Evolutionary conservation across 2,113 vertebrate species (phyloP).

Genomic region (Colinus virginianus): DNA sequence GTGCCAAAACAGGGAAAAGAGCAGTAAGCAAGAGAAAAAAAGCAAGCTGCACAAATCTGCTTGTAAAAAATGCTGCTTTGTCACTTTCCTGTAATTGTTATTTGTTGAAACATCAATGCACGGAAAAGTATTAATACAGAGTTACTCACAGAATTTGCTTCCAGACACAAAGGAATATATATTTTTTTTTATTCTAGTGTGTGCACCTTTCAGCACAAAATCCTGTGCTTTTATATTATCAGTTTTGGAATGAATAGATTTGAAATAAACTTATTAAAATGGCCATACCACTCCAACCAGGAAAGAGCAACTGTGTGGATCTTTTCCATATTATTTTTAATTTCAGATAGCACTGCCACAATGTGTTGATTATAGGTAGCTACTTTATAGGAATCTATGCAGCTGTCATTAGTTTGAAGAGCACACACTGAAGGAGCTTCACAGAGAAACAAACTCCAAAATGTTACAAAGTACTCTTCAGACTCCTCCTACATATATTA

Average conservation of each 20-base stretch:
- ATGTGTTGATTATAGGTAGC: accelerated
- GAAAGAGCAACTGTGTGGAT: neutral
- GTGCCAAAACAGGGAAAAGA: neutral
- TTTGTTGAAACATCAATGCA: neutral
- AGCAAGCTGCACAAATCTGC: neutral
- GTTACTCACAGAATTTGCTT: neutral
- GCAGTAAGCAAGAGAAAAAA: neutral
- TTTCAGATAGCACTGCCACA: neutral
- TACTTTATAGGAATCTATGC: neutral
- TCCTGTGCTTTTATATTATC: neutral
- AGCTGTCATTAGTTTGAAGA: neutral
- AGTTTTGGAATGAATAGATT: neutral
- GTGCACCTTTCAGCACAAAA: neutral
- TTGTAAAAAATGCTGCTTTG: neutral
- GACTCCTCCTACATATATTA: neutral
- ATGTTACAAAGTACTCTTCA: neutral
- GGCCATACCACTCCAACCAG: neutral
- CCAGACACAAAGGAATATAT: neutral
- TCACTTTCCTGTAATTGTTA: neutral
- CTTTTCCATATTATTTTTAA: neutral
- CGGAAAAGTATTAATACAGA: accelerated
- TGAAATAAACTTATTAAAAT: neutral
- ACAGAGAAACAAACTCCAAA: neutral
- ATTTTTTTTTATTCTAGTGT: neutral
- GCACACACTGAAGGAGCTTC: neutral